Conservation (phyloP, 1,140 invertebrate genomes). For the Aradophagus sp. region DNA sequence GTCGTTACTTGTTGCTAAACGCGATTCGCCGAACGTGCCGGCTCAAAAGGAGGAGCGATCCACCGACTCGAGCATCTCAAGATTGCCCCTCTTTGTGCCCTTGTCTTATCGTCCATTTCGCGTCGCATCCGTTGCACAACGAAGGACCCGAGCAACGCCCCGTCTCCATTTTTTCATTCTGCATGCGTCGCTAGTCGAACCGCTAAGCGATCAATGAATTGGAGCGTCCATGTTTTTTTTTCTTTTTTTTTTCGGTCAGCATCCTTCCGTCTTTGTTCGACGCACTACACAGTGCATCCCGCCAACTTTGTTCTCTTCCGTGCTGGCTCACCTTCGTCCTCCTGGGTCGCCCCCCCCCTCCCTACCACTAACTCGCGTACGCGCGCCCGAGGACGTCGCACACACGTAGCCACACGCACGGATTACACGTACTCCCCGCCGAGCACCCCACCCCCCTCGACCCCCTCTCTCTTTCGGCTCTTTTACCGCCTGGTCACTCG, state of each 20-base stretch:
- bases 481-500: slow-evolving; percentile 58
- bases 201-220: slow-evolving; percentile 75
- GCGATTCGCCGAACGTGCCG: slow-evolving; percentile 2
- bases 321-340: slow-evolving; percentile 64
- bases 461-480: slow-evolving; percentile 37
- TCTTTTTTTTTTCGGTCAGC: slow-evolving; percentile 73
- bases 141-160: slow-evolving; percentile 70
- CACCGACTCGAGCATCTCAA: not conserved
- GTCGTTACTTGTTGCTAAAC: slow-evolving; percentile 14
- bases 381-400: slow-evolving; percentile 52
- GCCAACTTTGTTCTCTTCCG: slow-evolving; percentile 52
- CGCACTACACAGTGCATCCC: slow-evolving; percentile 60
- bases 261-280: slow-evolving; percentile 62
- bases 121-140: slow-evolving; percentile 51
- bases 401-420: slow-evolving; percentile 32
- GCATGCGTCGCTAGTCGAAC: slow-evolving; percentile 70
- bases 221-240: slow-evolving; percentile 73
- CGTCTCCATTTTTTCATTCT: slow-evolving; percentile 70
- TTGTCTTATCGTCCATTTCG: slow-evolving; percentile 18
- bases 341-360: slow-evolving; percentile 49
- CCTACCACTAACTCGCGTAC: slow-evolving; percentile 49
- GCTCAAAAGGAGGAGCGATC: slow-evolving; percentile 1
- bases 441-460: slow-evolving; percentile 5
- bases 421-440: slow-evolving; percentile 46
- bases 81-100: not conserved